Percentiles rank a stretch among this genome's conserved stretches.
Evolutionary conservation across 2,888 invertebrate species (phyloP).

Genomic region (Heliconius ismenius): DNA sequence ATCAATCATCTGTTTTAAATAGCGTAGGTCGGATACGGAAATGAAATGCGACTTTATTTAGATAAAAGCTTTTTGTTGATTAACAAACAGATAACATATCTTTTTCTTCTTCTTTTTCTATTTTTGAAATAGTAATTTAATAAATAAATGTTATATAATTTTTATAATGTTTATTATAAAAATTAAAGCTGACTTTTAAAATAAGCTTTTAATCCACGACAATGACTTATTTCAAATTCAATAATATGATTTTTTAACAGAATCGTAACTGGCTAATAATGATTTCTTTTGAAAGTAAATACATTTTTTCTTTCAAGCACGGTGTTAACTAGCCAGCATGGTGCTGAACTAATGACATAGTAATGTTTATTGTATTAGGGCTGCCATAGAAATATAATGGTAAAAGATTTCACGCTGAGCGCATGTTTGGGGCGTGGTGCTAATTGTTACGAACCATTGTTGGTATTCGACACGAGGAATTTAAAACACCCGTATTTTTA

Average conservation of each 20-base stretch:
- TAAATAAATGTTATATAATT: neutral
- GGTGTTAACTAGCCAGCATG: constrained; percentile 72
- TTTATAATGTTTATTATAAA: neutral
- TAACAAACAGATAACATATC: constrained; percentile 32
- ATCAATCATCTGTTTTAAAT: constrained; percentile 78
- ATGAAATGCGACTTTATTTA: constrained; percentile 48
- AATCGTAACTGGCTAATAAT: constrained; percentile 50
- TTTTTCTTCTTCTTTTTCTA: neutral
- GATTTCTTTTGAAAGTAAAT: constrained; percentile 53
- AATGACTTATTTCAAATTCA: neutral
- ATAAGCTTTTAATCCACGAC: no score
- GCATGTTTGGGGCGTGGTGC: constrained; percentile 78
- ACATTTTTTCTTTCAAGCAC: constrained; percentile 51
- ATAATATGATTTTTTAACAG: constrained; percentile 4
- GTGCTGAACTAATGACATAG: constrained; percentile 75
- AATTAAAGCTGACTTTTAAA: neutral
- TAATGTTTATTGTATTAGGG: constrained; percentile 81
- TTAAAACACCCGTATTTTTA: constrained; percentile 65
- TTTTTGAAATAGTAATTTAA: neutral
- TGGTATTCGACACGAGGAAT: constrained; percentile 66
- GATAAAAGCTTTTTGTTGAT: constrained; percentile 34
- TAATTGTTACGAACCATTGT: constrained; percentile 73
- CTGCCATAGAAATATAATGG: constrained; percentile 74
- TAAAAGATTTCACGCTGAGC: constrained; percentile 75
- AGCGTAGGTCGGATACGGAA: constrained; percentile 60